These are phyloP conservation scores for Erethizon dorsatum DNA, from an alignment of 2,797 vertebrate genomes.

Conservation along the genomic window DNA sequence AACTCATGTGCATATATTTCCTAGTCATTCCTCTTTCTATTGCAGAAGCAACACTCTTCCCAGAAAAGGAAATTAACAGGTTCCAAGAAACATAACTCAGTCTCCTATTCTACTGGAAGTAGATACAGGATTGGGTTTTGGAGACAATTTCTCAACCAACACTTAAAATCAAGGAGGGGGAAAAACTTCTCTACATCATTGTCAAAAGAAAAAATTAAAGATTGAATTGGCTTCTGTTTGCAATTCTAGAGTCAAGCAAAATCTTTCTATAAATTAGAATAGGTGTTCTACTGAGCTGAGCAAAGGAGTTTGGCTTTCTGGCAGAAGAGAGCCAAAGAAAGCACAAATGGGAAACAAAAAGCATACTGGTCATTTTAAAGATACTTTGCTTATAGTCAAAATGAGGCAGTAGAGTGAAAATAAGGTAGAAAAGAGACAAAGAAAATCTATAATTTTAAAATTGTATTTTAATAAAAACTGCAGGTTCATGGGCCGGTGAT, in stretches of 20 bases:
- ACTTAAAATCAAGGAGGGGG: neutral
- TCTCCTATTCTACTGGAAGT: neutral
- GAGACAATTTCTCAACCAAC: constrained; percentile 51
- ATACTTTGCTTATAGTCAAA: neutral
- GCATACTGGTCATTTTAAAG: neutral
- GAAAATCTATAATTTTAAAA: neutral
- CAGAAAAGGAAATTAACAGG: constrained; percentile 38
- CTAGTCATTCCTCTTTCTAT: neutral
- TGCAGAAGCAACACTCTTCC: neutral
- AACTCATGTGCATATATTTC: neutral
- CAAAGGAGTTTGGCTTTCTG: neutral
- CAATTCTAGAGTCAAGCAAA: neutral
- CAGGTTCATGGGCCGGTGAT: too few species aligned
- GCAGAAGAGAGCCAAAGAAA: neutral
- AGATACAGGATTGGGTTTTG: neutral
- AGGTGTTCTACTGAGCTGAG: neutral
- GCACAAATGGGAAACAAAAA: neutral
- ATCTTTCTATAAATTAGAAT: neutral
- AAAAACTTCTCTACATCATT: neutral
- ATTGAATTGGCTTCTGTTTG: neutral
- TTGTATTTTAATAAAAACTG: neutral
- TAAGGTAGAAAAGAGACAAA: neutral
- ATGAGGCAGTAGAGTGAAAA: neutral
- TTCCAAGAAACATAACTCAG: constrained; percentile 27
- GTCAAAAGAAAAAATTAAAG: neutral